These are phyloP conservation scores for Acrobasis suavella DNA, from an alignment of 2,888 invertebrate species.

Conservation along the genomic window DNA sequence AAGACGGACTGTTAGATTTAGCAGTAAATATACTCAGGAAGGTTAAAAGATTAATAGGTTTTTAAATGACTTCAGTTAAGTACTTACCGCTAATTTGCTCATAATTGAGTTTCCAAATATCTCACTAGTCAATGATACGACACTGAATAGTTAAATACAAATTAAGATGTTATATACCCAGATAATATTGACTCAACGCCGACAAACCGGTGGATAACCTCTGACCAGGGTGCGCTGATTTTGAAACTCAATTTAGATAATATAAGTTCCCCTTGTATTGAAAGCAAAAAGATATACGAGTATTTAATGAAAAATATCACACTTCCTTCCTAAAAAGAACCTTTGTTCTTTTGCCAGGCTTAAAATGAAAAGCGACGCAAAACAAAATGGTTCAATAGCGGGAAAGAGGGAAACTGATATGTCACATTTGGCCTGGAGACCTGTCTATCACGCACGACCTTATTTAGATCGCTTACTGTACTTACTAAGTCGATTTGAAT, in stretches of 20 bases:
- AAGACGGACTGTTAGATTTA: not conserved
- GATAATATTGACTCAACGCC: constrained; percentile 45
- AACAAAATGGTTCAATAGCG: no score
- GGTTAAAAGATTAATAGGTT: not conserved
- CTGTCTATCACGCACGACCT: no score
- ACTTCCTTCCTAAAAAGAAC: no score
- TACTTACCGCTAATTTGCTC: constrained; percentile 34
- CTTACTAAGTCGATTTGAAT: no score
- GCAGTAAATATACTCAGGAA: not conserved
- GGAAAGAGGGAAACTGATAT: no score
- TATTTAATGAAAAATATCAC: no score
- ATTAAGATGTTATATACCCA: constrained; percentile 45
- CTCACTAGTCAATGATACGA: constrained; percentile 23
- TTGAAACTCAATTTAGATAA: not conserved
- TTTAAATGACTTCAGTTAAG: not conserved
- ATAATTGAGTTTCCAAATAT: constrained; percentile 25
- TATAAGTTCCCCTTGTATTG: not conserved
- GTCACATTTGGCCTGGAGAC: no score
- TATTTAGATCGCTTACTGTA: no score
- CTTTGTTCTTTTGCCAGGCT: no score
- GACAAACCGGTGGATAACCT: constrained; percentile 40
- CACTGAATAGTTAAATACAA: constrained; percentile 30
- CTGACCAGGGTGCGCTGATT: constrained; percentile 28
- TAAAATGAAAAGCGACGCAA: no score
- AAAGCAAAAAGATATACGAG: no score